These are phyloP conservation scores for Parapristionchus giblindavisi DNA, from an alignment of 2,888 invertebrate species.

Conservation along the genomic window DNA sequence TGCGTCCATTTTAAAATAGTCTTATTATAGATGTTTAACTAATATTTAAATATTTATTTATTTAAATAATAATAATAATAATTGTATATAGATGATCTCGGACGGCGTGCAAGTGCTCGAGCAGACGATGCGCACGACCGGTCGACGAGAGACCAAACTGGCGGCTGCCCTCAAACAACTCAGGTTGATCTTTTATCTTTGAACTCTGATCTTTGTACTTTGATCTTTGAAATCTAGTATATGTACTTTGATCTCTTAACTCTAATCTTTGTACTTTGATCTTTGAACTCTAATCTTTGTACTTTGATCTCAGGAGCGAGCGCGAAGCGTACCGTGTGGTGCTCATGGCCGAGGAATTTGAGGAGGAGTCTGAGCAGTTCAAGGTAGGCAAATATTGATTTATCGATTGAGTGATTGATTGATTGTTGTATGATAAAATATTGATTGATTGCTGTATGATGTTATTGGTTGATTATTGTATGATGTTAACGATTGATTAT, in stretches of 20 bases:
- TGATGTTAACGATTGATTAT: neutral
- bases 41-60: neutral
- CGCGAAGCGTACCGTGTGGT: slow-evolving; percentile 33
- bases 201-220: neutral
- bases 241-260: neutral
- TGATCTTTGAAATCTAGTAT: neutral
- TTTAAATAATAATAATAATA: neutral
- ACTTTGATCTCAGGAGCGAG: slow-evolving; percentile 24
- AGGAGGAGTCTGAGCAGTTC: slow-evolving; percentile 7
- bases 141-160: slow-evolving; percentile 20
- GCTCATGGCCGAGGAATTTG: slow-evolving; percentile 6
- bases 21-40: too few species aligned
- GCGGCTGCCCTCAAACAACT: slow-evolving; percentile 26
- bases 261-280: neutral
- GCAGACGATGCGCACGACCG: slow-evolving; percentile 5
- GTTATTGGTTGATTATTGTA: neutral
- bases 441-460: neutral
- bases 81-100: neutral
- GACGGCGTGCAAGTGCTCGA: slow-evolving; percentile 21
- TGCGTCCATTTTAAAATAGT: too few species aligned
- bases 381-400: neutral
- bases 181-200: neutral
- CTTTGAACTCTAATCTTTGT: slow-evolving; percentile 3
- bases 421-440: neutral
- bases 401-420: neutral